Conservation (phyloP, 2,797 vertebrate species). For the Tadarida brasiliensis region DNA sequence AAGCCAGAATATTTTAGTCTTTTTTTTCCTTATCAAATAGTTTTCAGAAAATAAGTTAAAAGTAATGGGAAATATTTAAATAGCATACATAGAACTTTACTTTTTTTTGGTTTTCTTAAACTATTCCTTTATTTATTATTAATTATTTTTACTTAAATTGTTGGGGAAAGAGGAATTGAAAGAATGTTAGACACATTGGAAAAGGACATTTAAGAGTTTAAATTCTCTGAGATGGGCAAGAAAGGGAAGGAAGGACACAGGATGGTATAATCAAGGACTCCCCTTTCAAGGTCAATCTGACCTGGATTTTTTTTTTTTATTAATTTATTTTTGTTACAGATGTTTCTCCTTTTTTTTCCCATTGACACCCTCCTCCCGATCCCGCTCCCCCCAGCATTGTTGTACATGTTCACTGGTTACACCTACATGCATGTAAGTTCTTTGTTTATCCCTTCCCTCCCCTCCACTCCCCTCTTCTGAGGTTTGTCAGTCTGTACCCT, state of each 20-base stretch:
- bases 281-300: neutral
- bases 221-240: neutral
- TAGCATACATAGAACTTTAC: neutral
- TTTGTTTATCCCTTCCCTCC: too few relatives aligned
- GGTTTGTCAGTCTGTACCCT: too few relatives aligned
- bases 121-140: neutral
- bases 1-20: neutral
- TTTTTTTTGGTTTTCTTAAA: constrained; percentile 16
- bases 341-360: too few relatives aligned
- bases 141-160: neutral
- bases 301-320: neutral
- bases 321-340: too few relatives aligned
- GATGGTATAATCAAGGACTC: too few relatives aligned
- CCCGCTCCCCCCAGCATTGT: too few relatives aligned
- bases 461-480: too few relatives aligned
- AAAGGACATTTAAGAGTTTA: neutral
- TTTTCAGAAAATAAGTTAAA: constrained; percentile 25
- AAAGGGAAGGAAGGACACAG: neutral
- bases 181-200: neutral
- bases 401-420: too few relatives aligned
- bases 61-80: constrained; percentile 23
- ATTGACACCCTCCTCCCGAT: too few relatives aligned
- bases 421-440: too few relatives aligned
- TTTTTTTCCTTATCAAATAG: neutral
- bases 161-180: neutral